Percentiles rank a stretch among this genome's conserved stretches.
phyloP scores from a whole-genome alignment of 2,888 invertebrate species.

The Ennomos quercinarius region DNA sequence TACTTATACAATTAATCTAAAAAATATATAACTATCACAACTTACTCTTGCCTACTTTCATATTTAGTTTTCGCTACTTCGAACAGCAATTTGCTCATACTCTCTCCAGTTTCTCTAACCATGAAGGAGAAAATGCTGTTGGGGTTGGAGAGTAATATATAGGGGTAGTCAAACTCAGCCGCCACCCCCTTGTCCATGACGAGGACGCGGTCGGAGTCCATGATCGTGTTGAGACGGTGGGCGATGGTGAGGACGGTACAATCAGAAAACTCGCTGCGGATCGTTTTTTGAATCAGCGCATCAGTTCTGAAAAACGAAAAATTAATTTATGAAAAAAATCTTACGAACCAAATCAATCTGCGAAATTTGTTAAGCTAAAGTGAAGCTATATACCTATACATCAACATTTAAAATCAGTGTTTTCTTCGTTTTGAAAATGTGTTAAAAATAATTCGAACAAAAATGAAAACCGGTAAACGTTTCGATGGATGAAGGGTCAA shows the following conservation, averaged over 20 bases:
- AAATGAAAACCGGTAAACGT: too few species aligned
- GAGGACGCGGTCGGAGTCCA: conserved; percentile 94
- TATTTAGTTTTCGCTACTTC: conserved; percentile 71
- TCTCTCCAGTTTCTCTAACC: conserved; percentile 88
- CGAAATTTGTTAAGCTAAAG: too few species aligned
- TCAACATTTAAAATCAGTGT: too few species aligned
- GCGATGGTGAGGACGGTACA: conserved; percentile 97
- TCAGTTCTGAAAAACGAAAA: conserved; percentile 82
- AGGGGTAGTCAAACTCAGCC: conserved; percentile 89
- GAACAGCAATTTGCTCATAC: conserved; percentile 62
- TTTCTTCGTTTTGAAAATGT: too few species aligned
- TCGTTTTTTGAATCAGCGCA: conserved; percentile 92
- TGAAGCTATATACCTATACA: too few species aligned
- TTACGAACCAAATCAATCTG: too few species aligned
- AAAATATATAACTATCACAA: not conserved
- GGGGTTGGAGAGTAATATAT: conserved; percentile 85
- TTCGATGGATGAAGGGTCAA: not conserved
- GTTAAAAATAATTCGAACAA: too few species aligned
- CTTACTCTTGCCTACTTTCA: conserved; percentile 37
- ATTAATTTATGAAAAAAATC: too few species aligned
- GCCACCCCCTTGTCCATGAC: conserved; percentile 93
- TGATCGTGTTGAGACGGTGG: conserved; percentile 95
- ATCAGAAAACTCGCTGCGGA: conserved; percentile 90
- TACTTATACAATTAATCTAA: too few species aligned
- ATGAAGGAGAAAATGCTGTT: conserved; percentile 87